These are phyloP conservation scores for Pheosia gnoma DNA, from an alignment of 2,888 invertebrate species.

Conservation along the genomic window DNA sequence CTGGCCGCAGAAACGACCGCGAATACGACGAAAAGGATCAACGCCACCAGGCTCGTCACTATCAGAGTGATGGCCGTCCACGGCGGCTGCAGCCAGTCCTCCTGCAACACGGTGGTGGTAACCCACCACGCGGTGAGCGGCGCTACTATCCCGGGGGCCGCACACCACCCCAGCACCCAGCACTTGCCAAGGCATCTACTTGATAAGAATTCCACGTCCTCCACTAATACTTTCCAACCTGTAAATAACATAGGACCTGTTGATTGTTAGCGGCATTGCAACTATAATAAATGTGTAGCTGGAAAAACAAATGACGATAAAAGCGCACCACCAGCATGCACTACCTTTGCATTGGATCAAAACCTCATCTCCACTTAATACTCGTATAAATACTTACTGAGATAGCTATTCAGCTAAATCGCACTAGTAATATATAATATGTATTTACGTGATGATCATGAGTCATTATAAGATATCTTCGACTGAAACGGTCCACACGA, in stretches of 20 bases:
- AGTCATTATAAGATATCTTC: no score
- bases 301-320: no score
- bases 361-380: no score
- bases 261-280: no score
- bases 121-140: conserved; percentile 63
- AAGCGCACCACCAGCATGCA: no score
- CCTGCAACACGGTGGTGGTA: conserved; percentile 28
- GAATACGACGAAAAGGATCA: conserved; percentile 42
- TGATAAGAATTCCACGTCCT: conserved; percentile 69
- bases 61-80: conserved; percentile 47
- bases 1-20: conserved; percentile 53
- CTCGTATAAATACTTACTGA: no score
- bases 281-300: no score
- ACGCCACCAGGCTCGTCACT: conserved; percentile 29
- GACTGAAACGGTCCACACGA: no score
- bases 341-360: no score
- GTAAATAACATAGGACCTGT: conserved; percentile 10
- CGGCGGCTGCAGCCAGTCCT: conserved; percentile 48
- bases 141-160: conserved; percentile 48
- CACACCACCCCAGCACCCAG: conserved; percentile 69
- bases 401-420: no score
- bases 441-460: no score
- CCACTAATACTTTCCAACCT: conserved; percentile 66
- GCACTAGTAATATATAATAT: no score
- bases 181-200: conserved; percentile 46